phyloP scores from a whole-genome alignment of 2,113 vertebrate species.

The Carlito syrichta region DNA sequence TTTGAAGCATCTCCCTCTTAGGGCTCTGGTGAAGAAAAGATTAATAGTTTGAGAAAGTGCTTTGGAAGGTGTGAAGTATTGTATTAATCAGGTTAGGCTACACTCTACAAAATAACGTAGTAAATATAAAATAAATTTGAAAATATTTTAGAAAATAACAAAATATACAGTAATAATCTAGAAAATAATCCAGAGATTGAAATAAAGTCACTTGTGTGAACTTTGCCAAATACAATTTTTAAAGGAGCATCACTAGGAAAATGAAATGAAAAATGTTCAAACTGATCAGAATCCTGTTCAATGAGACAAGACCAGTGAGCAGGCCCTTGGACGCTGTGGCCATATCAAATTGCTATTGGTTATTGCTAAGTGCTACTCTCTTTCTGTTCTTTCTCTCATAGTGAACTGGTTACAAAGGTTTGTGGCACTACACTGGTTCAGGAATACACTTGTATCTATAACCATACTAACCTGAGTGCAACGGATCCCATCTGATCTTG shows the following conservation, averaged over 20 bases:
- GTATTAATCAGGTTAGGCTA: neutral
- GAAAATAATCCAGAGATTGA: neutral
- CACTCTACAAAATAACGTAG: neutral
- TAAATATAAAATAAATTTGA: neutral
- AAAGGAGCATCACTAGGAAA: neutral
- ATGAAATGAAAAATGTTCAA: neutral
- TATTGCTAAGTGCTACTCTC: accelerated
- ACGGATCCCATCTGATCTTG: too few species aligned
- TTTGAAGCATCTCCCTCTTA: neutral
- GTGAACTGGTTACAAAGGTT: neutral
- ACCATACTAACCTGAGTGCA: too few species aligned
- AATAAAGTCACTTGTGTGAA: neutral
- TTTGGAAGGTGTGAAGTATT: neutral
- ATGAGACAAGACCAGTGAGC: accelerated
- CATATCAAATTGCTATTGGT: accelerated
- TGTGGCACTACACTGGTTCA: neutral
- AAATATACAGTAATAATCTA: neutral
- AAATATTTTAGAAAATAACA: neutral
- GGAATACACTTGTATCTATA: accelerated
- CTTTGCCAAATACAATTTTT: neutral
- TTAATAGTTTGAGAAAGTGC: neutral
- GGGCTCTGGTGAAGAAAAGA: neutral
- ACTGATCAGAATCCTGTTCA: neutral
- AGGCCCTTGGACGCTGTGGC: accelerated
- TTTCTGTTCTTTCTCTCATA: accelerated